These are phyloP conservation scores for Caenorhabditis elegans DNA, from an alignment of 1,140 invertebrate genomes.

Conservation along the genomic window WBcel235 BX284606.5:12100001-12100500, in stretches of 20 bases:
- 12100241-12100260: constrained; percentile 7
- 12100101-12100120: too few relatives aligned
- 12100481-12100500: constrained; percentile 35
- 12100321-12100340: not conserved
- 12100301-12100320: not conserved
- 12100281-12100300: not conserved
- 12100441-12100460: constrained; percentile 34
- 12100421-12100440: constrained; percentile 46
- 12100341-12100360: too few relatives aligned
- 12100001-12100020: constrained; percentile 22
- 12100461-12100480: constrained; percentile 13
- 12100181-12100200: not conserved
- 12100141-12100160: not conserved
- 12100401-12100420: constrained; percentile 53
- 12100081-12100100: too few relatives aligned
- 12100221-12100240: not conserved
- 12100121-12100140: constrained; percentile 12
- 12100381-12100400: constrained; percentile 59
- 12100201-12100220: not conserved
- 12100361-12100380: not conserved
- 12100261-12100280: not conserved
- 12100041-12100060: not conserved
- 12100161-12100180: not conserved
- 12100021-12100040: constrained; percentile 30
- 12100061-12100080: too few relatives aligned